These are phyloP conservation scores for Tuta absoluta DNA, from an alignment of 2,888 invertebrate genomes.

Conservation along the genomic window DNA sequence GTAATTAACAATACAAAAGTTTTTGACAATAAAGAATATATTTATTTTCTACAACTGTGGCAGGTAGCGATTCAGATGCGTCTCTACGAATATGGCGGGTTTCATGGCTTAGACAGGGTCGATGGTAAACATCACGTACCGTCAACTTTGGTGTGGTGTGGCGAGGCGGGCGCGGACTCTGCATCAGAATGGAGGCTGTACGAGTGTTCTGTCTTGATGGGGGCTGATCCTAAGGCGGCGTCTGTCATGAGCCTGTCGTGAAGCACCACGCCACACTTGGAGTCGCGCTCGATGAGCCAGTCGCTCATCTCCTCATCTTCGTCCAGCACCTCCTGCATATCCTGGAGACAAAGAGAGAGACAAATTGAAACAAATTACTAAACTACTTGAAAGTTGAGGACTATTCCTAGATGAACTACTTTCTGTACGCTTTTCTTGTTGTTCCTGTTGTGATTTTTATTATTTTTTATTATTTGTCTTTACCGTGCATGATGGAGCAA, in stretches of 20 bases:
- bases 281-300: slow-evolving; percentile 86
- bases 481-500: too few relatives aligned
- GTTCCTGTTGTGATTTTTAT: too few relatives aligned
- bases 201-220: slow-evolving; percentile 96
- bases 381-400: background rate
- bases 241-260: slow-evolving; percentile 95
- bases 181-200: slow-evolving; percentile 90
- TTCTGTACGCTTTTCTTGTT: too few relatives aligned
- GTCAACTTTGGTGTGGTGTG: slow-evolving; percentile 86
- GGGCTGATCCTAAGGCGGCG: slow-evolving; percentile 88
- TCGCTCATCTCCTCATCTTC: slow-evolving; percentile 85
- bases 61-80: too few relatives aligned
- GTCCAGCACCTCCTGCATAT: slow-evolving; percentile 83
- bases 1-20: too few relatives aligned
- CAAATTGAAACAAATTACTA: background rate
- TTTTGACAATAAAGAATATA: too few relatives aligned
- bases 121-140: slow-evolving; percentile 79
- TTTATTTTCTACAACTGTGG: too few relatives aligned
- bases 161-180: slow-evolving; percentile 86
- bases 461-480: too few relatives aligned
- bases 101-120: too few relatives aligned
- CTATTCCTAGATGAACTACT: too few relatives aligned
- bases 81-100: too few relatives aligned
- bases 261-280: slow-evolving; percentile 87
- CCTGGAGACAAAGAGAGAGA: slow-evolving; percentile 68